phyloP scores from a whole-genome alignment of 2,888 invertebrate species.

The Bembecia ichneumoniformis region DNA sequence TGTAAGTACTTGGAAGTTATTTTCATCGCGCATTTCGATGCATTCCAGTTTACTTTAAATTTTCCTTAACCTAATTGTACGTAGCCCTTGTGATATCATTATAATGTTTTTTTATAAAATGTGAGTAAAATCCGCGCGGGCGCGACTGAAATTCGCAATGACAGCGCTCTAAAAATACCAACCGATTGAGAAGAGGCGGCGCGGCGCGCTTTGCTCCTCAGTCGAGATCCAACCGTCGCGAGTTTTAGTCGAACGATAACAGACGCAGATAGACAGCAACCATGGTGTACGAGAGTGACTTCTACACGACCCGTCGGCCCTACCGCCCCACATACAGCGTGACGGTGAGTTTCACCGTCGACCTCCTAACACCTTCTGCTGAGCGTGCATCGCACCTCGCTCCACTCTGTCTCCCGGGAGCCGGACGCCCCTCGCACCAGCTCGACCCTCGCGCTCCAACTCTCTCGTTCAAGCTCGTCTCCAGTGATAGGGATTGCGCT shows the following conservation, averaged over 20 bases:
- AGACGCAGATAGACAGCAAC: conserved; percentile 50
- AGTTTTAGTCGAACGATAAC: conserved; percentile 59
- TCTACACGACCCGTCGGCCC: conserved; percentile 90
- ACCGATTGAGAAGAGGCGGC: conserved; percentile 35
- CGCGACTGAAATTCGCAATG: conserved; percentile 69
- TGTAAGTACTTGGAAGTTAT: background rate
- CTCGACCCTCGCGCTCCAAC: conserved; percentile 43
- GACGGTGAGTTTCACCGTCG: conserved; percentile 78
- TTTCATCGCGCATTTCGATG: conserved; percentile 5
- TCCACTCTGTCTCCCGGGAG: conserved; percentile 50
- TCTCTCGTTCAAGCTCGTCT: conserved; percentile 13
- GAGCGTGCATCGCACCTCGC: conserved; percentile 42
- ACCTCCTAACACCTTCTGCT: conserved; percentile 34
- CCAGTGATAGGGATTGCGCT: conserved; percentile 13
- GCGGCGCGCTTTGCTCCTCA: conserved; percentile 33
- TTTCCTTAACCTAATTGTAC: conserved; percentile 56
- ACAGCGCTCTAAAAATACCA: conserved; percentile 68
- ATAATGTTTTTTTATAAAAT: conserved; percentile 34
- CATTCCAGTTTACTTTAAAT: conserved; percentile 26
- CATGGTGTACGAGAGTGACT: conserved; percentile 95
- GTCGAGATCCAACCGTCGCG: conserved; percentile 67
- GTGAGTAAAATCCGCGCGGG: conserved; percentile 37
- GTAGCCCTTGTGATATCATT: conserved; percentile 32
- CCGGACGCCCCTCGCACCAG: conserved; percentile 65
- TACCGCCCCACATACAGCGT: conserved; percentile 83